Percentiles rank a stretch among this genome's conserved stretches.
Evolutionary conservation across 2,113 vertebrate genomes (phyloP).

Genomic region (Sclerurus mexicanus): DNA sequence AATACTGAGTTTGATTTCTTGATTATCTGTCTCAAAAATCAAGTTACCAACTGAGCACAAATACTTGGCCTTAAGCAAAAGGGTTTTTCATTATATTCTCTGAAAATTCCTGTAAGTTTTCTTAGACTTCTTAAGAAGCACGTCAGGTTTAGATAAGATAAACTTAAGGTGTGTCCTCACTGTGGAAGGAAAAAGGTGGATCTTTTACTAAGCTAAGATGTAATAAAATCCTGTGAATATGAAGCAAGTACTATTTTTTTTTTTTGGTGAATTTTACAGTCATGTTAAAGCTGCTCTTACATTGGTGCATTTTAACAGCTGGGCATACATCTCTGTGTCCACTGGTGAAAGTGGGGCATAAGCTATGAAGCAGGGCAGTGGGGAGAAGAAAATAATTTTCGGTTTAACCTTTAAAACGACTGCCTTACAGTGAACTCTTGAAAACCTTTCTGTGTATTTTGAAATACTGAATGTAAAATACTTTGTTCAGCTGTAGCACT

Average conservation of each 20-base stretch:
- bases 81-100: background rate
- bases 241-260: background rate
- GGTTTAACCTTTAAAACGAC: background rate
- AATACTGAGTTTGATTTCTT: background rate
- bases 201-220: background rate
- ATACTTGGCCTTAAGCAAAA: background rate
- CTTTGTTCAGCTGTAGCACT: background rate
- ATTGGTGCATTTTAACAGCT: background rate
- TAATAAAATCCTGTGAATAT: background rate
- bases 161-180: background rate
- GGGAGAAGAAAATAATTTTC: background rate
- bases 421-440: background rate
- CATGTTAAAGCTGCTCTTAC: background rate
- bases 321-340: background rate
- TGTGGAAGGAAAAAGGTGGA: background rate
- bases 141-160: background rate
- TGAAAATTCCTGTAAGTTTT: background rate
- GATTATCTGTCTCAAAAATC: background rate
- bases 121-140: background rate
- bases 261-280: background rate
- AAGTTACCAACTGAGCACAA: background rate
- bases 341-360: background rate
- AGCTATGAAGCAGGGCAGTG: background rate
- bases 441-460: background rate
- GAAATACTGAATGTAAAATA: background rate